Evolutionary conservation across 2,113 vertebrate genomes (phyloP), one percentile per base, ranked within the genome.

Genomic region (Mirounga angustirostris): DNA sequence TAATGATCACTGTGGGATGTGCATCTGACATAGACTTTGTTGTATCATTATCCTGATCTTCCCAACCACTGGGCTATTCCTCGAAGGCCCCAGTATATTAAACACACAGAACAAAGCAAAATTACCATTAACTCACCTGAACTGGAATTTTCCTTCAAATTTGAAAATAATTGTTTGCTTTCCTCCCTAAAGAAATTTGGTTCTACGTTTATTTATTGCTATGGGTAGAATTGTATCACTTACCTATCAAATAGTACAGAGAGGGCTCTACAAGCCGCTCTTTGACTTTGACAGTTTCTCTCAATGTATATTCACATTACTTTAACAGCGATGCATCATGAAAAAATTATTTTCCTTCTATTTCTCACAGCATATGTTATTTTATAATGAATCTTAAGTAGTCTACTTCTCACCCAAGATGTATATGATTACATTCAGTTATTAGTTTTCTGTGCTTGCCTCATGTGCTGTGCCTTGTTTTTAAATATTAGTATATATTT

Each of bases 291-390:
- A 71, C 69, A 97, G 24, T 30, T 87, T 59, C 61, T 73, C 18
- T 59, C 54, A 94, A 90, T 43, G 40, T 59, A 89, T 71, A 65
- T 54, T 54, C 85, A 36, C 56, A 50, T 54, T 97, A 54, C 4
- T 79, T 76, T 63, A 58, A 43, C 71, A 91, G 16, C 50, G 89
- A 52, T 24, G 86, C 43, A 52, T 21, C 81, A 79, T 63, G 67
- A 97, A 94, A 86, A 83, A 61, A 79, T 5, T 5, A 84, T 65
- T 92, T 95, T 85, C 65, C 71, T 90, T 50, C 65, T 94, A 43
- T 94, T 94, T 93, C 94, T 83, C 26, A 36, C 79, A 86, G 52
- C 56, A 71, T 4, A 58, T 15, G 18, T 96, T 97, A 76, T 52
- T 96, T 79, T 71, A 76, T 24, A 89, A 59, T 43, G 52, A 26